A percentile compares a stretch with the other conserved stretches of the same genome.
Evolutionary conservation across 2,113 vertebrate species (phyloP).

Genomic region (Rhea americana): DNA sequence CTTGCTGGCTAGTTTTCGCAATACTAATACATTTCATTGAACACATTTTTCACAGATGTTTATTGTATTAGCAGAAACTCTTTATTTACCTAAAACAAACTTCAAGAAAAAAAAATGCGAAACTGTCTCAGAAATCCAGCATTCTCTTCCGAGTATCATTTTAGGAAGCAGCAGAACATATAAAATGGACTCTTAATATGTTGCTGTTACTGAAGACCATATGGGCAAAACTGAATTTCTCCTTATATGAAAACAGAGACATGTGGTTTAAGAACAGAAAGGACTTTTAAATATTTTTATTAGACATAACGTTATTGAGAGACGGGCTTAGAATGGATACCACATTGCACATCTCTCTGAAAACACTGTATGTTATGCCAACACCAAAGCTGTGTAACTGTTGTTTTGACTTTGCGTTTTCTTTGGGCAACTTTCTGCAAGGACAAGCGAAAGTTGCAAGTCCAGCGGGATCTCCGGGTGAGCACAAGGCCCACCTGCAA

Average conservation of each 20-base stretch:
- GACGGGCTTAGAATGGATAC: fast-evolving
- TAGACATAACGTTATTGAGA: fast-evolving
- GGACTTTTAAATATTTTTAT: fast-evolving
- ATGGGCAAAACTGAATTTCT: fast-evolving
- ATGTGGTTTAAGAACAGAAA: fast-evolving
- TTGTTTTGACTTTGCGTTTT: background rate
- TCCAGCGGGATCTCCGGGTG: background rate
- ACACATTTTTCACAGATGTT: fast-evolving
- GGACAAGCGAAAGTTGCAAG: fast-evolving
- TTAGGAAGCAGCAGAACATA: fast-evolving
- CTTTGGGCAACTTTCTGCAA: background rate
- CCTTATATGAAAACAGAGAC: fast-evolving
- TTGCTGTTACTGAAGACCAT: background rate
- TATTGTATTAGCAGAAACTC: background rate
- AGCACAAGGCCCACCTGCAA: background rate
- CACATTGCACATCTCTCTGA: background rate
- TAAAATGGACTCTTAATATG: fast-evolving
- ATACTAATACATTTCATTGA: background rate
- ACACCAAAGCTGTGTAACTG: background rate
- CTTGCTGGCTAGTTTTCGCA: background rate
- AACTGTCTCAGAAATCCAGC: background rate
- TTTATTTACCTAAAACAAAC: background rate
- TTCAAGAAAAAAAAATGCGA: fast-evolving
- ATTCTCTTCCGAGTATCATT: background rate
- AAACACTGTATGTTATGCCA: background rate